A percentile compares a stretch with the other conserved stretches of the same genome.
Conservation (phyloP, 2,888 invertebrate species). For the Drosophila colorata region DNA sequence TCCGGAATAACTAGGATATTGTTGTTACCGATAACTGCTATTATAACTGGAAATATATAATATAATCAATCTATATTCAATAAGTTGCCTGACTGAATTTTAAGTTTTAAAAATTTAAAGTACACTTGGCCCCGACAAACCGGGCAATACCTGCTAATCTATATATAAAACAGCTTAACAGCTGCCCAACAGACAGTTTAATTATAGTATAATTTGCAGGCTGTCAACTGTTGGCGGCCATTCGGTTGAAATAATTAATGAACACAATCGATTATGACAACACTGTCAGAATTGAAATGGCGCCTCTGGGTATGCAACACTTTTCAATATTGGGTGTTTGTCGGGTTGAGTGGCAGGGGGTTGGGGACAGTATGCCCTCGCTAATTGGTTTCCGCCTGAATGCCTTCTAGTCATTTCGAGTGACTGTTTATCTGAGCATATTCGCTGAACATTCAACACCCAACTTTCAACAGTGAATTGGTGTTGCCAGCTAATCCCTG, state of each 20-base stretch:
- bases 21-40: too few species aligned
- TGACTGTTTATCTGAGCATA: constrained; percentile 47
- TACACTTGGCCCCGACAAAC: neutral
- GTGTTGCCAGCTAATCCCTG: neutral
- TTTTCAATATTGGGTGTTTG: constrained; percentile 5
- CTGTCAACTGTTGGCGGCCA: constrained; percentile 34
- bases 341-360: too few species aligned
- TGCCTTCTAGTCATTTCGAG: constrained; percentile 48
- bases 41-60: too few species aligned
- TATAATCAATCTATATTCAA: too few species aligned
- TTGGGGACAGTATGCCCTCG: neutral
- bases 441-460: constrained; percentile 38
- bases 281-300: constrained; percentile 36
- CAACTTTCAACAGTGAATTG: constrained; percentile 1
- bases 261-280: constrained; percentile 47
- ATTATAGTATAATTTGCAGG: constrained; percentile 6
- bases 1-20: too few species aligned
- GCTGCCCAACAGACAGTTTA: constrained; percentile 10
- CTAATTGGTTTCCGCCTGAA: constrained; percentile 72
- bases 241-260: constrained; percentile 42
- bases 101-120: neutral
- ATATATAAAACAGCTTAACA: constrained; percentile 5
- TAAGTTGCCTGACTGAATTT: too few species aligned
- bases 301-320: constrained; percentile 33
- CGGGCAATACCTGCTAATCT: constrained; percentile 4